Evolutionary conservation across 2,888 invertebrate species (phyloP), one percentile per base, ranked within the genome.

Genomic region (Pardosa pseudoannulata): DNA sequence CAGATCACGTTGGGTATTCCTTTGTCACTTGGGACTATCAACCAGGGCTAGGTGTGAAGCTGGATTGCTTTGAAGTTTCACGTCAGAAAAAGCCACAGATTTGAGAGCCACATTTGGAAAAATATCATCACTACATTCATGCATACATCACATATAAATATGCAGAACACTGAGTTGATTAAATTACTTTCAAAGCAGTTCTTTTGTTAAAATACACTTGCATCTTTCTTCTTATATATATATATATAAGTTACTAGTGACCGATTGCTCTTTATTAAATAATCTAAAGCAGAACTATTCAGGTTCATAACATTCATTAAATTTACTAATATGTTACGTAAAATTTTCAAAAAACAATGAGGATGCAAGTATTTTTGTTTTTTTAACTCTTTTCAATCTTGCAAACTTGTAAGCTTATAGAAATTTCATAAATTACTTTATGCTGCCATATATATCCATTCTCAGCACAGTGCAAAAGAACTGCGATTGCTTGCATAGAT

Each of bases 21-120:
- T 62, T 29, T 65, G 29, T 74, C 23, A 39, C 68, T 64, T 64
- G 27, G 62, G 64, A 32, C 75, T 29, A 74, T 46, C 28, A 19
- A 39, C 31, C 39, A 70, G 67, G 67, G 50, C 16, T 27, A 68
- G 27, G 41, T 9, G 32, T 56, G 70, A 72, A 27, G 64, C 71
- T 76, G 75, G 76, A 82, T 76, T 82, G 82, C 76, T 82, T 62
- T 62, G 64, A 74, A 13, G 36, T 76, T 71, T 68, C 64, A 79
- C 62, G 46, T 46, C 39, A 46, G 39, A 65, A 65, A 19, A 56
- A 56, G 56, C 56, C 56, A 56, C 56, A 23, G 19, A 56, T 23
- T 56, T 56, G 16, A 56, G 19, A 56, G 56, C 56, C 56, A 56
- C 23, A 46, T 19, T 56, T 56, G 56, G 23, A 56, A 56, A 56